These are phyloP conservation scores for Aquatica leii DNA, from an alignment of 2,888 invertebrate genomes.

Conservation along the genomic window DNA sequence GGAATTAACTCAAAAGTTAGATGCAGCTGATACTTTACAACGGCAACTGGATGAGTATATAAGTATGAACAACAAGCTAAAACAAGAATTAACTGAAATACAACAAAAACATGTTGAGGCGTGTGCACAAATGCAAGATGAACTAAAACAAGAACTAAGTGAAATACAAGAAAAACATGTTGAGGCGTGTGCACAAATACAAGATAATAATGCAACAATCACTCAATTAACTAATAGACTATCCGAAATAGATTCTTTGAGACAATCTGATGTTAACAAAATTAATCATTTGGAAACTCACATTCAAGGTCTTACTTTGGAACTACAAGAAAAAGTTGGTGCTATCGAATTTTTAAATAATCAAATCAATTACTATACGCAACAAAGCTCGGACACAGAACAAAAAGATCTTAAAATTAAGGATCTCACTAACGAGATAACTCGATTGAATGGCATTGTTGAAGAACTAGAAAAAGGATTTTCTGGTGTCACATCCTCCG, in stretches of 20 bases:
- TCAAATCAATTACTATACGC: conserved; percentile 36
- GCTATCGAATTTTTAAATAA: conserved; percentile 42
- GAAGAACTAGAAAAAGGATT: too few relatives aligned
- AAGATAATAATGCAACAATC: conserved; percentile 32
- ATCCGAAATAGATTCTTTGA: conserved; percentile 13
- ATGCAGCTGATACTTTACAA: conserved; percentile 32
- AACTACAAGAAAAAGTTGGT: conserved; percentile 43
- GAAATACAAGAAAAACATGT: conserved; percentile 11
- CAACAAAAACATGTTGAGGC: too few relatives aligned
- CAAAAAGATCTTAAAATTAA: conserved; percentile 16
- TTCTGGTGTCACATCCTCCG: too few relatives aligned
- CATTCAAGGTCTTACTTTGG: conserved; percentile 33
- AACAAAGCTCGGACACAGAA: background rate
- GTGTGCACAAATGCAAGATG: too few relatives aligned
- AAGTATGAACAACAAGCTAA: conserved; percentile 31
- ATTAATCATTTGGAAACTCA: conserved; percentile 41
- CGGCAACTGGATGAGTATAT: conserved; percentile 49
- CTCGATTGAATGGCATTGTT: conserved; percentile 36
- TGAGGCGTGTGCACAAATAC: conserved; percentile 14
- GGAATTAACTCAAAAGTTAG: conserved; percentile 9
- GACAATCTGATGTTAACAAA: conserved; percentile 14
- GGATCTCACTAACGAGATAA: conserved; percentile 24
- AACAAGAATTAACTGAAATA: conserved; percentile 10
- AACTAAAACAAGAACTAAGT: too few relatives aligned
- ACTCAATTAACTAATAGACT: conserved; percentile 16